Evolutionary conservation across 2,797 vertebrate species (phyloP).

Genomic region (Mormyrops attenuatus): DNA sequence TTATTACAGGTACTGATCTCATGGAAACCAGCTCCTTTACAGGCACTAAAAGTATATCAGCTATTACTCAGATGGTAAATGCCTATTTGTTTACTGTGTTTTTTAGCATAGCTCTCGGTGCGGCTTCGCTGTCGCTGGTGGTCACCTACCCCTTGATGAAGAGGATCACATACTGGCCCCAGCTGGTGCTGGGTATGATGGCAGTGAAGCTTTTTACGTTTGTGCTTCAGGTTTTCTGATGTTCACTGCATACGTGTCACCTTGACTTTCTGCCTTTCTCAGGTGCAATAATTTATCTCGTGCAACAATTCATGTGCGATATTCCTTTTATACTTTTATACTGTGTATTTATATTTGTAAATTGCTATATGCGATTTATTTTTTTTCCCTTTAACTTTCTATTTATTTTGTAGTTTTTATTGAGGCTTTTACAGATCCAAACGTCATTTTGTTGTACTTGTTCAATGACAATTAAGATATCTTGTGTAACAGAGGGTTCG

Average conservation of each 20-base stretch:
- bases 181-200: slow-evolving; percentile 79
- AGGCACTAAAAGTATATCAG: no score
- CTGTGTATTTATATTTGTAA: neutral
- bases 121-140: slow-evolving; percentile 80
- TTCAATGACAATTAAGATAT: no score
- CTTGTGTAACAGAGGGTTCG: neutral
- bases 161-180: slow-evolving; percentile 94
- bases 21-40: neutral
- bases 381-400: neutral
- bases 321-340: neutral
- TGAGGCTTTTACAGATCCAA: no score
- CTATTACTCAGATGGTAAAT: neutral
- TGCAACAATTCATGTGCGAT: neutral
- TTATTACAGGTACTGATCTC: slow-evolving; percentile 76
- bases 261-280: neutral
- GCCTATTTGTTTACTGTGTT: neutral
- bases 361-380: neutral
- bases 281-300: neutral
- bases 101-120: slow-evolving; percentile 78
- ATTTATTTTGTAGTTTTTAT: neutral
- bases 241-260: neutral
- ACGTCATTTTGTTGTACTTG: no score
- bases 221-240: neutral
- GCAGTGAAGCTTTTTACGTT: neutral
- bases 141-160: slow-evolving; percentile 91